Percentiles rank a stretch among this genome's conserved stretches.
phyloP scores from a whole-genome alignment of 1,140 invertebrate genomes.

The Drusus annulatus region DNA sequence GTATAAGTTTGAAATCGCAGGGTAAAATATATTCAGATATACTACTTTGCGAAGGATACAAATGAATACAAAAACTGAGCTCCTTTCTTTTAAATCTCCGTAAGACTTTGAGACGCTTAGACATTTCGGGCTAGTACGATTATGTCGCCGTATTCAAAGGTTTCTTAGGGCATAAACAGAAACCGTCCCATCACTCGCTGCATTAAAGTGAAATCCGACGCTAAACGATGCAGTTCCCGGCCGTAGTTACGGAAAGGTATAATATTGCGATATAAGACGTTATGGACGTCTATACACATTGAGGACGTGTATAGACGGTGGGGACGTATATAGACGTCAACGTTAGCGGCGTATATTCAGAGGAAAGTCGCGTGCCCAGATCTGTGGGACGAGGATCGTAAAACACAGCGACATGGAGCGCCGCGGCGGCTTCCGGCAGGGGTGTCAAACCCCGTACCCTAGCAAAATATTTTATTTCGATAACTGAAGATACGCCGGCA shows the following conservation, averaged over 20 bases:
- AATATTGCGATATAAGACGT: background rate
- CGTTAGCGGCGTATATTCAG: conserved; percentile 8
- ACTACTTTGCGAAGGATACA: too few relatives aligned
- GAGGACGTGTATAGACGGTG: too few relatives aligned
- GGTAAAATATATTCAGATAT: too few relatives aligned
- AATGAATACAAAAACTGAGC: too few relatives aligned
- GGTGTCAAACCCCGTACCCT: background rate
- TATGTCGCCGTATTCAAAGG: background rate
- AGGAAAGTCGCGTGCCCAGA: conserved; percentile 12
- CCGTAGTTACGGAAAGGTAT: background rate
- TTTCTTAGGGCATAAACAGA: background rate
- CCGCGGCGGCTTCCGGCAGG: conserved; percentile 7
- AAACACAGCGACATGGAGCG: conserved; percentile 29
- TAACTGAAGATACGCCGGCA: too few relatives aligned
- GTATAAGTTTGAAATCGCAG: too few relatives aligned
- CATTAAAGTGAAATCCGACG: conserved; percentile 29
- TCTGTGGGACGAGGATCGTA: conserved; percentile 12
- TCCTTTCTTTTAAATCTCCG: too few relatives aligned
- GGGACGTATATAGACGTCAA: conserved; percentile 6
- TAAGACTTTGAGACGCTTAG: too few relatives aligned
- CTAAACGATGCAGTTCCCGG: conserved; percentile 27
- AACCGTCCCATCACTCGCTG: conserved; percentile 13
- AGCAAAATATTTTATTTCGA: too few relatives aligned
- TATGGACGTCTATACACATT: too few relatives aligned
- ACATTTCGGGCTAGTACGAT: too few relatives aligned